Percentiles rank a stretch among this genome's conserved stretches.
These are phyloP conservation scores for Cerastis leucographa DNA, from an alignment of 2,888 invertebrate genomes.

Conservation along the genomic window DNA sequence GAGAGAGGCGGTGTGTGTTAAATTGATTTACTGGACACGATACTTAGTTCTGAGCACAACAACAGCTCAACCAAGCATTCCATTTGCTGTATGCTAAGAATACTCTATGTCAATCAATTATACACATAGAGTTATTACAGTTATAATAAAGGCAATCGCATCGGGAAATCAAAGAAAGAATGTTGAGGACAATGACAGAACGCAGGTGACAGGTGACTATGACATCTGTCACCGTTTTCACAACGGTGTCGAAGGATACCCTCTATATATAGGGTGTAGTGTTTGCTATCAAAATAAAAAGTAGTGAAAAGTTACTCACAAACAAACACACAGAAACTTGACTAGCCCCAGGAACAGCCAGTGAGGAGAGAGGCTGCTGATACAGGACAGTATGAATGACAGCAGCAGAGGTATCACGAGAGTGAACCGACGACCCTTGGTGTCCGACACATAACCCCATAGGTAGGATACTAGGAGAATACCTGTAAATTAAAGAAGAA, in stretches of 20 bases:
- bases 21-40: not conserved
- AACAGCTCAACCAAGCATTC: not conserved
- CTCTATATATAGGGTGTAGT: not conserved
- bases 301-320: conserved; percentile 77
- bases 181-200: not conserved
- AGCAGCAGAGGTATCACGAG: conserved; percentile 81
- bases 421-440: conserved; percentile 81
- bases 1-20: not conserved
- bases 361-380: conserved; percentile 83
- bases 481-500: conserved; percentile 72
- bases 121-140: not conserved
- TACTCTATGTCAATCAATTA: not conserved
- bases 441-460: conserved; percentile 88
- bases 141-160: not conserved
- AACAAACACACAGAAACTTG: conserved; percentile 86
- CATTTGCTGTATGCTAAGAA: not conserved
- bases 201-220: not conserved
- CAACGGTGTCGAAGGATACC: not conserved
- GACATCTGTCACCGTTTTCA: not conserved
- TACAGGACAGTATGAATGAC: conserved; percentile 82
- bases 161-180: not conserved
- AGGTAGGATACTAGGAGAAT: conserved; percentile 85
- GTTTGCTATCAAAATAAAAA: not conserved
- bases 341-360: conserved; percentile 83
- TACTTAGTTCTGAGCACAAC: not conserved